These are phyloP conservation scores for Phyllostomus discolor DNA, from an alignment of 2,113 vertebrate genomes.

Conservation along the genomic window DNA sequence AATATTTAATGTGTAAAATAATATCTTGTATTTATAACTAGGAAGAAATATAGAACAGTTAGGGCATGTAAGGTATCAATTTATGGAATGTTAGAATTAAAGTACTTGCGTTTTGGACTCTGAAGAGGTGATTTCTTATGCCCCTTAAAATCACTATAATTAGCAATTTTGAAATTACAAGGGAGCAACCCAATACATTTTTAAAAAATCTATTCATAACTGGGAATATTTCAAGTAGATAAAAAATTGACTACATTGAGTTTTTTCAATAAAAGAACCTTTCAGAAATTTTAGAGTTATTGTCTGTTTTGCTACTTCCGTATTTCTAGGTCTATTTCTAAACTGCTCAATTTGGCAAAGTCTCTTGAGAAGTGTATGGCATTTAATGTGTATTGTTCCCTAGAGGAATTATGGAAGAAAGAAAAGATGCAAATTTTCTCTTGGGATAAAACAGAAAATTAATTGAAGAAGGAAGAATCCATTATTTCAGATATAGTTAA, in stretches of 20 bases:
- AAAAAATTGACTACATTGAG: not conserved
- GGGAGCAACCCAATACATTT: not conserved
- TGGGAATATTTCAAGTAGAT: not conserved
- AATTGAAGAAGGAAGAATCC: conserved; percentile 51
- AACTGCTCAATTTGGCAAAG: conserved; percentile 57
- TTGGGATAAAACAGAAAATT: conserved; percentile 70
- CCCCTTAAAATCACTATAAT: not conserved
- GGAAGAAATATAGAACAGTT: not conserved
- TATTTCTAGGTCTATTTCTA: conserved; percentile 36
- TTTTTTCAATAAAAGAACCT: conserved; percentile 7
- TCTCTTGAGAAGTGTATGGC: conserved; percentile 71
- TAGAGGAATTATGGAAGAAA: conserved; percentile 75
- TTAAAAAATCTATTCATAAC: not conserved
- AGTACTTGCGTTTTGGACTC: not conserved
- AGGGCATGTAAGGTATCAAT: not conserved
- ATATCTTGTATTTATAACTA: not conserved
- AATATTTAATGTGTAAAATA: not conserved
- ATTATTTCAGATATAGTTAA: conserved; percentile 55
- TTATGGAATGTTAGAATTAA: not conserved
- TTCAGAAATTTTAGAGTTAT: not conserved
- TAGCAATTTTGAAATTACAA: conserved; percentile 32
- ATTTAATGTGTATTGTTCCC: conserved; percentile 79
- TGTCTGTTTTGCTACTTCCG: conserved; percentile 7
- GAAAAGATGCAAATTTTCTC: conserved; percentile 64
- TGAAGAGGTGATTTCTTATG: not conserved